These are phyloP conservation scores for Drosophila vallismaia DNA, from an alignment of 2,888 invertebrate genomes.

Conservation along the genomic window DNA sequence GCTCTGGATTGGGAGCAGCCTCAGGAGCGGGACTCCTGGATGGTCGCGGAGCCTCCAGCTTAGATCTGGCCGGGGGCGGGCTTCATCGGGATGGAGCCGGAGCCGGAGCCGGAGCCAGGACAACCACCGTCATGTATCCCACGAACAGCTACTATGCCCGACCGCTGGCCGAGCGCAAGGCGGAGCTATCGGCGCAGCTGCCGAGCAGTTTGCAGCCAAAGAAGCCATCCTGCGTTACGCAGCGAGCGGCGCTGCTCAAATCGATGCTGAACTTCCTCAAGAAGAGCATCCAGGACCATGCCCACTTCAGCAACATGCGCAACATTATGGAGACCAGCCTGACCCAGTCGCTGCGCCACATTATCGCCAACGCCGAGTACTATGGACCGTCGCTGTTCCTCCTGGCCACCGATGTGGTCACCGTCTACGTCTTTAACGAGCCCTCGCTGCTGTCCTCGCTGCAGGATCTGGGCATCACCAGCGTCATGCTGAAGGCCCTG, in stretches of 20 bases:
- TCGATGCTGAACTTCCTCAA: constrained; percentile 95
- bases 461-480: constrained; percentile 94
- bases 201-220: constrained; percentile 66
- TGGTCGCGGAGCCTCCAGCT: constrained; percentile 6
- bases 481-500: constrained; percentile 92
- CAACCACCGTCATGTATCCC: constrained; percentile 60
- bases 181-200: constrained; percentile 56
- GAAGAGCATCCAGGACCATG: constrained; percentile 92
- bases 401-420: constrained; percentile 92
- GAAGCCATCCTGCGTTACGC: constrained; percentile 85
- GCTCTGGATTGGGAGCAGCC: constrained; percentile 5
- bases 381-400: constrained; percentile 94
- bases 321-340: constrained; percentile 94
- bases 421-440: constrained; percentile 93
- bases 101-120: background rate
- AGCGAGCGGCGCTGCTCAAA: constrained; percentile 92
- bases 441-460: constrained; percentile 92
- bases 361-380: constrained; percentile 95
- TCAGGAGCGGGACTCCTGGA: constrained; percentile 42
- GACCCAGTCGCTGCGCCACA: constrained; percentile 91
- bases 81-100: constrained; percentile 4
- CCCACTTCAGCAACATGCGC: constrained; percentile 91
- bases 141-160: constrained; percentile 73
- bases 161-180: constrained; percentile 72
- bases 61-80: constrained; percentile 22